These are phyloP conservation scores for Cotesia congregata DNA, from an alignment of 2,888 invertebrate species.

Conservation along the genomic window DNA sequence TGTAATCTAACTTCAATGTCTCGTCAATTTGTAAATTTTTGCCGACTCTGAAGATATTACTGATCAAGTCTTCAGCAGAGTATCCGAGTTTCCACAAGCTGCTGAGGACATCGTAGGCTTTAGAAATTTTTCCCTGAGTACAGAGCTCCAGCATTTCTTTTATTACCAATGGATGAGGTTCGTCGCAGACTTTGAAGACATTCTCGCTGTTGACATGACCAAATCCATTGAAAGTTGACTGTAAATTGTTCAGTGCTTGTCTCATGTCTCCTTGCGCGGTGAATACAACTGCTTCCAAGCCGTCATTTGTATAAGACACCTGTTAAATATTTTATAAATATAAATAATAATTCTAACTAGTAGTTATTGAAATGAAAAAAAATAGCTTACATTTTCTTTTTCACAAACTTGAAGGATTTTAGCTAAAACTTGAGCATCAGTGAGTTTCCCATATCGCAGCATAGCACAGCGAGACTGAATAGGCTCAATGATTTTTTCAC, in stretches of 20 bases:
- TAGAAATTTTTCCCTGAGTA: conserved; percentile 83
- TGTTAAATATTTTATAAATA: conserved; percentile 52
- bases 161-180: conserved; percentile 95
- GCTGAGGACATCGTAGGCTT: conserved; percentile 86
- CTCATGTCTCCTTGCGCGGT: conserved; percentile 99
- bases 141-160: conserved; percentile 93
- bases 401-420: conserved; percentile 84
- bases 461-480: conserved; percentile 99
- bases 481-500: conserved; percentile 98
- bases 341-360: neutral
- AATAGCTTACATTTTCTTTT: conserved; percentile 77
- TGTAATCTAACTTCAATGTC: conserved; percentile 84
- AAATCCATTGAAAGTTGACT: conserved; percentile 94
- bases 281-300: conserved; percentile 95
- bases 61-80: conserved; percentile 96
- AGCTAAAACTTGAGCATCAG: conserved; percentile 91
- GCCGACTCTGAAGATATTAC: conserved; percentile 93
- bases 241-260: conserved; percentile 96
- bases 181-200: conserved; percentile 99
- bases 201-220: conserved; percentile 91
- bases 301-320: conserved; percentile 90
- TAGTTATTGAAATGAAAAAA: neutral
- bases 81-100: conserved; percentile 95
- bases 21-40: conserved; percentile 89
- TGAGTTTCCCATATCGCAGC: conserved; percentile 89